phyloP scores from a whole-genome alignment of 2,888 invertebrate species.

The Xestia ashworthii region DNA sequence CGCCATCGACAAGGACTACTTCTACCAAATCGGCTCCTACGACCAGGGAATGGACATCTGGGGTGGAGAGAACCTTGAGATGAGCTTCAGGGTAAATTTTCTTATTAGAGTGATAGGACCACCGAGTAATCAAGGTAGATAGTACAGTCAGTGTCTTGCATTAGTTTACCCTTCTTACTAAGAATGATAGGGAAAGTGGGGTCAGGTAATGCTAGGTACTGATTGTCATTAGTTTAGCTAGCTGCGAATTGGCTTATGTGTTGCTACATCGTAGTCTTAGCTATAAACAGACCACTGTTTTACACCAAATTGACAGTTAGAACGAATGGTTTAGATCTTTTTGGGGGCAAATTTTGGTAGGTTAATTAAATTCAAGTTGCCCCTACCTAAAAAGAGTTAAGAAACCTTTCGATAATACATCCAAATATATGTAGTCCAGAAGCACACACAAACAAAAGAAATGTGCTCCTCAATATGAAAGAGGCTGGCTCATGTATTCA shows the following conservation, averaged over 20 bases:
- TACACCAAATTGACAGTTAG: background rate
- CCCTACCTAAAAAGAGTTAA: background rate
- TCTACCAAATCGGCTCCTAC: constrained; percentile 99
- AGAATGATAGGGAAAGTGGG: background rate
- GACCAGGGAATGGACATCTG: constrained; percentile 99
- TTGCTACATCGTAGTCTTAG: constrained; percentile 1
- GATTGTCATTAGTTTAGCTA: constrained; percentile 17
- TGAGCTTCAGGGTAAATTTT: constrained; percentile 96
- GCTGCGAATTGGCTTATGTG: constrained; percentile 26
- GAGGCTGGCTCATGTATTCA: background rate
- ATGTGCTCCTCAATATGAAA: background rate
- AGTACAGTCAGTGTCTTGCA: background rate
- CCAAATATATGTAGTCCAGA: background rate
- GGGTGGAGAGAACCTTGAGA: constrained; percentile 99
- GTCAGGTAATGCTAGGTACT: background rate
- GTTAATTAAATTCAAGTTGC: constrained; percentile 8
- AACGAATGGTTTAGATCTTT: background rate
- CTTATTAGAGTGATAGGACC: constrained; percentile 15
- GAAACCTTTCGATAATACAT: background rate
- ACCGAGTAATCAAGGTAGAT: constrained; percentile 16
- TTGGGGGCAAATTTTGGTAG: background rate
- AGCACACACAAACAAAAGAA: background rate
- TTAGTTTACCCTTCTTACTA: background rate
- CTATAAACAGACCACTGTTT: background rate
- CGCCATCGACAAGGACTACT: constrained; percentile 98